These are phyloP conservation scores for Lathamus discolor DNA, from an alignment of 2,113 vertebrate species.

Conservation along the genomic window DNA sequence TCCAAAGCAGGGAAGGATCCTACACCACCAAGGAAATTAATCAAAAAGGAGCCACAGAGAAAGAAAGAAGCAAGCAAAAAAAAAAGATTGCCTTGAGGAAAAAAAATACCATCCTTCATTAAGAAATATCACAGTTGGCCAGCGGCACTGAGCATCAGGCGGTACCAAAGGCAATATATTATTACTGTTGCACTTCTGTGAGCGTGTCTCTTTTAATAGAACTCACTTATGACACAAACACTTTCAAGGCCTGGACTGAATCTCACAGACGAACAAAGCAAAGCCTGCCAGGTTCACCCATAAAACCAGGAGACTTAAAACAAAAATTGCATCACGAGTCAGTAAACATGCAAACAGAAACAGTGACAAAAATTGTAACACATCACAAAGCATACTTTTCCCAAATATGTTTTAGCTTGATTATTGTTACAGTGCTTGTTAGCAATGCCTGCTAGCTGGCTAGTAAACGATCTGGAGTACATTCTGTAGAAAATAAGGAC, in stretches of 20 bases:
- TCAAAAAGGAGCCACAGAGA: background rate
- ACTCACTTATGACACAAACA: background rate
- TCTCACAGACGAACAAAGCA: background rate
- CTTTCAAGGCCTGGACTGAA: background rate
- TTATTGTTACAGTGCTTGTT: constrained; percentile 21
- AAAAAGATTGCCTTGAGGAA: background rate
- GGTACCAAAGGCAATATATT: constrained; percentile 32
- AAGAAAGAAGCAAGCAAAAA: constrained; percentile 13
- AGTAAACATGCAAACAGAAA: background rate
- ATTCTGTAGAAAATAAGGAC: constrained; percentile 17
- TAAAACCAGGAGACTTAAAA: background rate
- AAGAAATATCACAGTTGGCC: constrained; percentile 44
- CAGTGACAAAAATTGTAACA: background rate
- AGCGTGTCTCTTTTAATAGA: background rate
- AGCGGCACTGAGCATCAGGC: background rate
- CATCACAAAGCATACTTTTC: background rate
- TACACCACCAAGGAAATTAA: background rate
- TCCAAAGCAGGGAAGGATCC: background rate
- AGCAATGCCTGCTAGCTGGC: background rate
- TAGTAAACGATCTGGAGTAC: background rate
- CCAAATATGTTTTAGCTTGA: background rate
- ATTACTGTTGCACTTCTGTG: background rate
- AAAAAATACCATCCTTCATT: constrained; percentile 26
- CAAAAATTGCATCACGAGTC: background rate
- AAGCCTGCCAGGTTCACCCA: background rate